Percentiles rank a stretch among this genome's conserved stretches.
These are phyloP conservation scores for Drosophila murphyi DNA, from an alignment of 1,140 invertebrate species.

Conservation along the genomic window DNA sequence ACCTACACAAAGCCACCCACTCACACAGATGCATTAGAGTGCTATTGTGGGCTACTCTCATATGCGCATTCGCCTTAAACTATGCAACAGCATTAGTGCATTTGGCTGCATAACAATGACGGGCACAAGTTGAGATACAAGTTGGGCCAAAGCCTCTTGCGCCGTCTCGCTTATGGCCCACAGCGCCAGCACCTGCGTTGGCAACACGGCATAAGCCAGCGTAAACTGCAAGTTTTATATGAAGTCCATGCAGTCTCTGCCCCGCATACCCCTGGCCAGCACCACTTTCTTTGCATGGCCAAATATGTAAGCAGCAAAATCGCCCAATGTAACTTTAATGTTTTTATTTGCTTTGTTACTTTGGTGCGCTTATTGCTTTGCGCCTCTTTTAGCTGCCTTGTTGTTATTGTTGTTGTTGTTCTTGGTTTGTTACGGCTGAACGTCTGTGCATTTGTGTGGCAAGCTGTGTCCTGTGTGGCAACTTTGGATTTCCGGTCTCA, in stretches of 20 bases:
- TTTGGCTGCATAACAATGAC: constrained; percentile 59
- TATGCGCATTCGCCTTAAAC: constrained; percentile 19
- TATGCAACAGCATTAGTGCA: constrained; percentile 66
- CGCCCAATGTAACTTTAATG: constrained; percentile 67
- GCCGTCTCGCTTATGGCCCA: constrained; percentile 15
- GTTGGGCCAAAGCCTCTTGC: not conserved
- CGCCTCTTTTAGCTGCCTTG: constrained; percentile 46
- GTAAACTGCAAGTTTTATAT: constrained; percentile 55
- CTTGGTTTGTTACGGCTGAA: constrained; percentile 35
- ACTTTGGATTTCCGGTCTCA: constrained; percentile 63
- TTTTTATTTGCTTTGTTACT: constrained; percentile 69
- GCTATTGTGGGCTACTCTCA: constrained; percentile 7
- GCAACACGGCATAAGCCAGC: constrained; percentile 28
- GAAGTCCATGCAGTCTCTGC: constrained; percentile 20
- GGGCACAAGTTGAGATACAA: constrained; percentile 29
- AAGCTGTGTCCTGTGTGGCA: constrained; percentile 47
- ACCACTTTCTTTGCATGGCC: constrained; percentile 43
- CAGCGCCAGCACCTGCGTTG: not conserved
- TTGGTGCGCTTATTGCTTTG: constrained; percentile 55
- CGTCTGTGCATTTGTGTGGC: constrained; percentile 18
- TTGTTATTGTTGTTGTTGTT: constrained; percentile 60
- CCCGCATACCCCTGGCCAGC: not conserved
- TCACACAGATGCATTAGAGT: not conserved
- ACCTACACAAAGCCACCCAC: not conserved
- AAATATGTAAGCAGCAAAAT: constrained; percentile 54